Percentiles rank a stretch among this genome's conserved stretches.
Conservation (phyloP, 2,888 invertebrate species). For the Andrena camellia region DNA sequence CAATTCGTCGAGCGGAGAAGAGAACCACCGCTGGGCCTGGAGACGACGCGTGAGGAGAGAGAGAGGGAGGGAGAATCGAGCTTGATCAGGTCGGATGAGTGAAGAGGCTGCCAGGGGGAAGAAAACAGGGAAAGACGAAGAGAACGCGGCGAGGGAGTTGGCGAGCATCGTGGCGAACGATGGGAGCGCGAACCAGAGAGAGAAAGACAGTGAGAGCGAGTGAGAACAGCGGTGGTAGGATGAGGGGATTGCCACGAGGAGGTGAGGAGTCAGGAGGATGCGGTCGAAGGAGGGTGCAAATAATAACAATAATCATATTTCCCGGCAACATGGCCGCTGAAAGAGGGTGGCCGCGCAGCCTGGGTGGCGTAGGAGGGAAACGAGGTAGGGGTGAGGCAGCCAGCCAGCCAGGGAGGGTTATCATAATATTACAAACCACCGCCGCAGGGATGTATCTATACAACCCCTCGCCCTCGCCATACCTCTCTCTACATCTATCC, state of each 20-base stretch:
- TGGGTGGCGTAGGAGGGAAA: constrained; percentile 75
- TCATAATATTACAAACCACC: constrained; percentile 85
- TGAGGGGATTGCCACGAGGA: constrained; percentile 70
- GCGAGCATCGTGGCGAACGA: constrained; percentile 59
- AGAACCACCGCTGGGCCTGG: constrained; percentile 22
- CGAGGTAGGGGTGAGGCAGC: constrained; percentile 68
- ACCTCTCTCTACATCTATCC: constrained; percentile 35
- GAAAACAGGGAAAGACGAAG: constrained; percentile 26
- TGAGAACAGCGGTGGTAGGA: constrained; percentile 55
- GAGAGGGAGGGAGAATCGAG: constrained; percentile 34
- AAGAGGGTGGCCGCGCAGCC: constrained; percentile 82
- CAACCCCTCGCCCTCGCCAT: constrained; percentile 72
- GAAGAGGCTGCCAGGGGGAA: constrained; percentile 53
- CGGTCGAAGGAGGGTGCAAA: constrained; percentile 82
- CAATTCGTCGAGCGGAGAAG: constrained; percentile 73
- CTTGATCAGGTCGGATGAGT: constrained; percentile 42
- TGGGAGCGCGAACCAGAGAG: constrained; percentile 48
- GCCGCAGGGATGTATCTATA: constrained; percentile 82
- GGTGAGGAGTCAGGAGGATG: constrained; percentile 79
- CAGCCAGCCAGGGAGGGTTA: constrained; percentile 80
- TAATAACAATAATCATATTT: constrained; percentile 85
- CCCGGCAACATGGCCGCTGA: constrained; percentile 85
- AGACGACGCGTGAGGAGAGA: constrained; percentile 49
- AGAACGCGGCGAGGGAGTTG: constrained; percentile 21
- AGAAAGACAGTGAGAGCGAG: constrained; percentile 44